A percentile compares a stretch with the other conserved stretches of the same genome.
Evolutionary conservation across 2,888 invertebrate species (phyloP).

Genomic region (Hydraecia micacea): DNA sequence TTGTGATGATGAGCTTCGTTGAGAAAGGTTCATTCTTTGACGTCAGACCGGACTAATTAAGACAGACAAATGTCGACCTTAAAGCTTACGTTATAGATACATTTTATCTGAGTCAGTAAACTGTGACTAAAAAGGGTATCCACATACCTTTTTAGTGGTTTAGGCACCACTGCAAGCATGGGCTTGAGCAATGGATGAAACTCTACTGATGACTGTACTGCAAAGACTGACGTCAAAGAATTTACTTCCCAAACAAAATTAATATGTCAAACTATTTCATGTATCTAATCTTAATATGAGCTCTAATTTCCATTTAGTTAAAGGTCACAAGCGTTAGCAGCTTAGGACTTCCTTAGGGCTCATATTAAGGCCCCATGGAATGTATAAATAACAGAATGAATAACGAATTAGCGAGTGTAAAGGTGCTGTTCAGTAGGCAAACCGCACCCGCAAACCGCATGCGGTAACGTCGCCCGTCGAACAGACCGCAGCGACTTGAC

Average conservation of each 20-base stretch:
- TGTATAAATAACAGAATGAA: constrained; percentile 52
- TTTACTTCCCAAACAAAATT: neutral
- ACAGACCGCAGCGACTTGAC: neutral
- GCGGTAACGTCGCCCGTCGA: neutral
- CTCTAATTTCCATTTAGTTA: neutral
- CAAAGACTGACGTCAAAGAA: constrained; percentile 19
- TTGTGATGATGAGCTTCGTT: constrained; percentile 23
- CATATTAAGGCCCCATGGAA: constrained; percentile 41
- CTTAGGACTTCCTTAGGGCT: neutral
- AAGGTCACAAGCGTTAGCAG: neutral
- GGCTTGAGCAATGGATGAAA: neutral
- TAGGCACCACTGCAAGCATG: no score
- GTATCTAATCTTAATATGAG: constrained; percentile 35
- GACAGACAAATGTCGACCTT: constrained; percentile 1
- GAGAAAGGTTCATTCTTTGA: constrained; percentile 22
- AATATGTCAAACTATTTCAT: constrained; percentile 46
- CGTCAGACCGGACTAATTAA: constrained; percentile 5
- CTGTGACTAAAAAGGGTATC: no score
- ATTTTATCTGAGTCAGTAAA: neutral
- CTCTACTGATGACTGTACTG: neutral
- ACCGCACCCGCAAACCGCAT: neutral
- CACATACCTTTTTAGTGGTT: no score
- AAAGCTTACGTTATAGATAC: neutral
- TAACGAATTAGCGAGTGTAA: constrained; percentile 34
- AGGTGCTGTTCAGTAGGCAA: neutral